phyloP scores from a whole-genome alignment of 2,797 vertebrate genomes.

The Hylomyscus alleni region DNA sequence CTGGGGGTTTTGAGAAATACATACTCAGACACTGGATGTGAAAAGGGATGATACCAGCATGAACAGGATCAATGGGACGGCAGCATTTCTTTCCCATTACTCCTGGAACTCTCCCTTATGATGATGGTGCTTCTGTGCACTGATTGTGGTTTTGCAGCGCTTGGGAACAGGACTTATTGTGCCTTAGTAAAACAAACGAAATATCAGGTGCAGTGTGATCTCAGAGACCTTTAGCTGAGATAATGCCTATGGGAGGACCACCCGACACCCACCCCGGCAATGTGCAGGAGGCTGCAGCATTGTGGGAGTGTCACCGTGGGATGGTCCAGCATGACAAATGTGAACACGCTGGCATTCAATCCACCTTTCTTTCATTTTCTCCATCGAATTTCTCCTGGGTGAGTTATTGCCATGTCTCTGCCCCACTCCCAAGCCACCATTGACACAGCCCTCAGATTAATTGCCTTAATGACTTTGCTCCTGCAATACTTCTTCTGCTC shows the following conservation, averaged over 20 bases:
- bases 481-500: neutral
- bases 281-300: neutral
- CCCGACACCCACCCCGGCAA: neutral
- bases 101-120: neutral
- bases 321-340: neutral
- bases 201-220: neutral
- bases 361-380: neutral
- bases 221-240: neutral
- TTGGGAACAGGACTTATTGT: neutral
- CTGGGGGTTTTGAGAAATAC: constrained; percentile 71
- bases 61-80: neutral
- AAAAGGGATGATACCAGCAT: constrained; percentile 38
- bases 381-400: neutral
- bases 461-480: neutral
- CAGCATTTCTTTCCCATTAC: neutral
- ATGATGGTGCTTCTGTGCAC: rapidly evolving
- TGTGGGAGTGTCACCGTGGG: neutral
- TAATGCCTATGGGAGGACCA: neutral
- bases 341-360: rapidly evolving
- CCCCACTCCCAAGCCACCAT: neutral
- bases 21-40: constrained; percentile 63
- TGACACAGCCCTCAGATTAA: neutral
- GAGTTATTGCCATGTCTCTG: neutral
- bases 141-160: neutral
- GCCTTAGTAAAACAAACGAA: neutral